Conservation (phyloP, 1,140 invertebrate genomes). For the Oreohelix idahoensis region DNA sequence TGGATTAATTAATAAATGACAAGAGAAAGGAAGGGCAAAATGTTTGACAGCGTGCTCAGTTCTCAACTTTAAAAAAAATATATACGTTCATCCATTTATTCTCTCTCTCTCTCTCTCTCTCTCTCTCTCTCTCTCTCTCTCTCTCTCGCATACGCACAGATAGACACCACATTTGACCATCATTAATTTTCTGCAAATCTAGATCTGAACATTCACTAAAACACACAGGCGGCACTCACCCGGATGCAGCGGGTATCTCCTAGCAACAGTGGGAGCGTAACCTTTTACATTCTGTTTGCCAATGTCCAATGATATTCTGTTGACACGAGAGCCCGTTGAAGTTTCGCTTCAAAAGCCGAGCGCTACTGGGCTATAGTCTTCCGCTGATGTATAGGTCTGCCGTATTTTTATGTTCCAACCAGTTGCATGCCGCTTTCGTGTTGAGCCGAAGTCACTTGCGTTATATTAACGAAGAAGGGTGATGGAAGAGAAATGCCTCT, state of each 20-base stretch:
- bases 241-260: background rate
- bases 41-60: no score
- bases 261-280: no score
- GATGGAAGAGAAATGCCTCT: background rate
- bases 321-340: background rate
- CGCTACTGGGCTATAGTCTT: no score
- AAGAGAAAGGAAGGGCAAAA: no score
- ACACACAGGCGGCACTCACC: background rate
- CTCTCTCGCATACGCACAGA: background rate
- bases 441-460: background rate
- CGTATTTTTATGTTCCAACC: background rate
- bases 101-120: background rate
- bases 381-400: no score
- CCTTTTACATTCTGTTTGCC: background rate
- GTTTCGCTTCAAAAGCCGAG: background rate
- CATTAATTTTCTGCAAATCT: background rate
- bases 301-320: background rate
- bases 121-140: background rate
- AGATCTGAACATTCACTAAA: background rate
- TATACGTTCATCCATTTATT: no score
- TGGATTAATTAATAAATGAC: no score
- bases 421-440: background rate
- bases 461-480: background rate
- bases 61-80: no score
- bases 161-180: background rate